These are phyloP conservation scores for Drosophila fulvimacula DNA, from an alignment of 2,888 invertebrate genomes.

Conservation along the genomic window DNA sequence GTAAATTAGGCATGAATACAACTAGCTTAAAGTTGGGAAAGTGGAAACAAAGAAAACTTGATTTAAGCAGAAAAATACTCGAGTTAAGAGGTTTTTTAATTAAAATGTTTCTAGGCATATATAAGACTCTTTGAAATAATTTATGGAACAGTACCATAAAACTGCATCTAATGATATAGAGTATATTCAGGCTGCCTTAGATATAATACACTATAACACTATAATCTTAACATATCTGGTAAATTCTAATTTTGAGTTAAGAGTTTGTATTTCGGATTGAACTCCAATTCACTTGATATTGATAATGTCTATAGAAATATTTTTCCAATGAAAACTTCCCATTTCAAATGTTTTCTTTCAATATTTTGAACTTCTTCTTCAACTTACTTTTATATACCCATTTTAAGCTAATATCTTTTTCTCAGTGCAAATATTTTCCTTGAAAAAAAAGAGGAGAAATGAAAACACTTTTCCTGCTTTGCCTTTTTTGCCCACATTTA, in stretches of 20 bases:
- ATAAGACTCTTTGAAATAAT: not conserved
- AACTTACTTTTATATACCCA: not conserved
- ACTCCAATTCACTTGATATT: too few relatives aligned
- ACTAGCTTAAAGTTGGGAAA: too few relatives aligned
- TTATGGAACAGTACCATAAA: not conserved
- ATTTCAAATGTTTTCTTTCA: not conserved
- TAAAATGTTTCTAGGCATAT: too few relatives aligned
- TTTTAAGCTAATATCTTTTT: not conserved
- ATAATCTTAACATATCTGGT: not conserved
- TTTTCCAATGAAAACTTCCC: not conserved
- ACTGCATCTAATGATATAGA: too few relatives aligned
- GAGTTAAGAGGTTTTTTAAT: not conserved
- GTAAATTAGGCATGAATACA: too few relatives aligned
- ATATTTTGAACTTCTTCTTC: not conserved
- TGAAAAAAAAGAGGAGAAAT: not conserved
- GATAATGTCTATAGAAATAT: too few relatives aligned
- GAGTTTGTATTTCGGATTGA: too few relatives aligned
- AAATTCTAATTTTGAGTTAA: too few relatives aligned
- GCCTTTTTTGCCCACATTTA: slow-evolving; percentile 77
- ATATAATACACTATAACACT: too few relatives aligned
- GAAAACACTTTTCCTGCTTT: slow-evolving; percentile 60
- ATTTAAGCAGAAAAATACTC: not conserved
- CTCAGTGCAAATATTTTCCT: slow-evolving; percentile 17
- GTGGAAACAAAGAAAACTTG: too few relatives aligned
- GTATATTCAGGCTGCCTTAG: not conserved